Evolutionary conservation across 2,888 invertebrate species (phyloP).

Genomic region (Drosophila monieri): DNA sequence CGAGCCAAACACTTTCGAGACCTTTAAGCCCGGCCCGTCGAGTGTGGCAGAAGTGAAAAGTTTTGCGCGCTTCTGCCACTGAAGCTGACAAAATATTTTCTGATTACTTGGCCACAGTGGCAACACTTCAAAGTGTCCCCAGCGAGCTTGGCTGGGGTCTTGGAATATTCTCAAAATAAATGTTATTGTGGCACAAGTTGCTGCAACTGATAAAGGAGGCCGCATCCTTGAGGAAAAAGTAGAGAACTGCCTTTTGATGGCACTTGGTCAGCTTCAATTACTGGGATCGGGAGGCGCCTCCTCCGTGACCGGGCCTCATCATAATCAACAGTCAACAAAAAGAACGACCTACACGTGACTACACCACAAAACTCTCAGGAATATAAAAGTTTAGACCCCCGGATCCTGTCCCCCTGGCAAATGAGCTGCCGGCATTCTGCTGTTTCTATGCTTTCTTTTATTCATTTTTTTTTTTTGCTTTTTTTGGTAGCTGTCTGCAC

Average conservation of each 20-base stretch:
- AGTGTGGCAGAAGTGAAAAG: conserved; percentile 44
- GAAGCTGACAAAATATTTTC: conserved; percentile 75
- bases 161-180: conserved; percentile 74
- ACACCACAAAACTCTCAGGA: conserved; percentile 43
- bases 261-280: conserved; percentile 59
- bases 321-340: conserved; percentile 58
- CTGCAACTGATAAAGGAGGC: conserved; percentile 61
- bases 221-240: conserved; percentile 34
- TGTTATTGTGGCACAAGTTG: conserved; percentile 77
- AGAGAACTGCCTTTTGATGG: conserved; percentile 64
- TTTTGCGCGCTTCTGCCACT: conserved; percentile 43
- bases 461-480: neutral
- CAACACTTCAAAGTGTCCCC: conserved; percentile 62
- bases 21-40: conserved; percentile 11
- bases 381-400: conserved; percentile 53
- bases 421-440: conserved; percentile 43
- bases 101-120: conserved; percentile 68
- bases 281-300: conserved; percentile 15
- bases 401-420: conserved; percentile 17
- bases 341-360: conserved; percentile 30
- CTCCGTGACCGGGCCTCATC: conserved; percentile 40
- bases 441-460: conserved; percentile 15
- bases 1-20: conserved; percentile 29
- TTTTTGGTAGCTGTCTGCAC: conserved; percentile 68
- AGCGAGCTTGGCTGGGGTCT: conserved; percentile 25